These are phyloP conservation scores for Microtus richardsoni DNA, from an alignment of 2,113 vertebrate species.

Conservation along the genomic window DNA sequence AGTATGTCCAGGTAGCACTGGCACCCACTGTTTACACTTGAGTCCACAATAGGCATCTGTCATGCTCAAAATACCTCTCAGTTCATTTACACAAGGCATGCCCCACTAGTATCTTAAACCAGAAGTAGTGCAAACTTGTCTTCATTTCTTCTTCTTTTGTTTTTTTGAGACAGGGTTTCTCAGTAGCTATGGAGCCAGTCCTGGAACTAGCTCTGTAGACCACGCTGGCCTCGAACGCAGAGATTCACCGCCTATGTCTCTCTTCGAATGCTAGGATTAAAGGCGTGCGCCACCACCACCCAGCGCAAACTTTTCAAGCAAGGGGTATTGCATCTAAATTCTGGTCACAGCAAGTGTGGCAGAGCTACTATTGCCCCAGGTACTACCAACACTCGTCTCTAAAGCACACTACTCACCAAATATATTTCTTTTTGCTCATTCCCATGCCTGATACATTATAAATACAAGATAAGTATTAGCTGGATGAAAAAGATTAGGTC, in stretches of 20 bases:
- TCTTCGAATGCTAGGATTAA: too few species aligned
- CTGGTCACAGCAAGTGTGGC: not conserved
- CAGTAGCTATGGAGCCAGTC: too few species aligned
- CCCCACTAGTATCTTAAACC: not conserved
- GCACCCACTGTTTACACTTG: not conserved
- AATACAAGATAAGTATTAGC: not conserved
- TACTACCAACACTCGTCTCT: not conserved
- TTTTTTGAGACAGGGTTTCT: too few species aligned
- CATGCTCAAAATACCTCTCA: not conserved
- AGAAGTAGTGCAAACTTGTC: not conserved
- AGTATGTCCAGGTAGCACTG: not conserved
- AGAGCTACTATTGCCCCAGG: not conserved
- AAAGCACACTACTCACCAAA: not conserved
- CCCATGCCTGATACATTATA: not conserved
- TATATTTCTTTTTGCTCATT: not conserved
- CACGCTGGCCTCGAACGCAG: too few species aligned
- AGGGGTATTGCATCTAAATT: not conserved
- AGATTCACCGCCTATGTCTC: too few species aligned
- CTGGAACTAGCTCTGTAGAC: too few species aligned
- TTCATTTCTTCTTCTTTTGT: too few species aligned
- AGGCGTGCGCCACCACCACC: too few species aligned
- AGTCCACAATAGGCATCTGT: too few species aligned
- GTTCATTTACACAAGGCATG: too few species aligned
- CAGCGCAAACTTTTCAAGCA: not conserved
- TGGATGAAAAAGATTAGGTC: not conserved